phyloP scores from a whole-genome alignment of 2,113 vertebrate species.

The Gnathonemus echidnorhynchus region DNA sequence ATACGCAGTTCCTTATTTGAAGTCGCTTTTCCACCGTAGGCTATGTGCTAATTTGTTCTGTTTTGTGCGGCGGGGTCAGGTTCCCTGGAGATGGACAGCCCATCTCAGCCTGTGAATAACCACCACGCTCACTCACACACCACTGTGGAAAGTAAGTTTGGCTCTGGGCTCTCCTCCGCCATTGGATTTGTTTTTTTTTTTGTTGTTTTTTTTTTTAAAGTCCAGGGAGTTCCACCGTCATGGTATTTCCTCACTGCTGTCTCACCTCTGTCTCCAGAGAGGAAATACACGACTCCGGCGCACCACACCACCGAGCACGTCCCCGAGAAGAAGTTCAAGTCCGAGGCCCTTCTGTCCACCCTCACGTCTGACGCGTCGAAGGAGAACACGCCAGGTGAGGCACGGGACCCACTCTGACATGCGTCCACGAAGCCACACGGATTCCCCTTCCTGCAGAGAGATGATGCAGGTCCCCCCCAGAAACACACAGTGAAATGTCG shows the following conservation, averaged over 20 bases:
- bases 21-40: neutral
- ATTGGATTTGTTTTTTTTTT: neutral
- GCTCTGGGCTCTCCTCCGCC: neutral
- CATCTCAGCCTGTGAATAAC: conserved; percentile 95
- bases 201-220: neutral
- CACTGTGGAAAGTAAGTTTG: conserved; percentile 79
- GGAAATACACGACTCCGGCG: conserved; percentile 82
- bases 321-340: conserved; percentile 98
- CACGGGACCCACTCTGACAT: neutral
- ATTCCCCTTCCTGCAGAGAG: neutral
- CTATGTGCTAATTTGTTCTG: neutral
- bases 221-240: too few species aligned
- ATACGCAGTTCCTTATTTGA: neutral
- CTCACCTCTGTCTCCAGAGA: conserved; percentile 67
- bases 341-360: conserved; percentile 94
- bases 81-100: conserved; percentile 93
- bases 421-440: neutral
- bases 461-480: neutral
- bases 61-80: conserved; percentile 50
- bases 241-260: neutral
- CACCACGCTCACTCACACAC: conserved; percentile 92
- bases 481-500: neutral
- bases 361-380: conserved; percentile 93
- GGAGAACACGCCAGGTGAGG: conserved; percentile 86
- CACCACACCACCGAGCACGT: conserved; percentile 91